Percentiles rank a stretch among this genome's conserved stretches.
phyloP scores from a whole-genome alignment of 2,113 vertebrate genomes.

The Xenus cinereus region DNA sequence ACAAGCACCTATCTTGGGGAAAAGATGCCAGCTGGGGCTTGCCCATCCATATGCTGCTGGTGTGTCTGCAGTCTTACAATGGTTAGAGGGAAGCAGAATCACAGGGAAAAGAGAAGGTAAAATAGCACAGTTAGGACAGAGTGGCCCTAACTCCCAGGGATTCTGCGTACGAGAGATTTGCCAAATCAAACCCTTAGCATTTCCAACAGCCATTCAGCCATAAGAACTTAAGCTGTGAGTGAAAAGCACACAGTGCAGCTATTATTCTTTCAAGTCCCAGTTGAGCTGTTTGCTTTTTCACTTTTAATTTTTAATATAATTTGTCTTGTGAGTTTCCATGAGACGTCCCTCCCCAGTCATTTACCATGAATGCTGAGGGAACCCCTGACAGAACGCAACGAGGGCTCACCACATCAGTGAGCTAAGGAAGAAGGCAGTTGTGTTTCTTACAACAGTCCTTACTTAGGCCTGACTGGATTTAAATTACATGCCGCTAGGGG shows the following conservation, averaged over 20 bases:
- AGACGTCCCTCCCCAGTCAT: not conserved
- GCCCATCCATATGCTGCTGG: not conserved
- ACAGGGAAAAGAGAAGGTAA: not conserved
- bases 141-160: not conserved
- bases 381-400: not conserved
- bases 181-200: not conserved
- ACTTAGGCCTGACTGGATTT: not conserved
- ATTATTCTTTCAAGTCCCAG: constrained; percentile 13
- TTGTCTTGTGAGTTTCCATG: constrained; percentile 10
- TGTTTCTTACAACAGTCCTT: not conserved
- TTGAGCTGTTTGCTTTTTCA: not conserved
- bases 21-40: not conserved
- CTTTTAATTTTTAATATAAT: constrained; percentile 45
- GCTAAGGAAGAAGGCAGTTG: not conserved
- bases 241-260: not conserved
- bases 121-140: not conserved
- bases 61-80: not conserved
- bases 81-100: not conserved
- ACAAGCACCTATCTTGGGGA: not conserved
- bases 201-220: not conserved
- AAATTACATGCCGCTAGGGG: not conserved
- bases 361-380: not conserved
- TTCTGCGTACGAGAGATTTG: not conserved
- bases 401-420: not conserved
- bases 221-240: not conserved